Evolutionary conservation across 1,140 invertebrate species (phyloP).

Genomic region (Cepaea nemoralis): DNA sequence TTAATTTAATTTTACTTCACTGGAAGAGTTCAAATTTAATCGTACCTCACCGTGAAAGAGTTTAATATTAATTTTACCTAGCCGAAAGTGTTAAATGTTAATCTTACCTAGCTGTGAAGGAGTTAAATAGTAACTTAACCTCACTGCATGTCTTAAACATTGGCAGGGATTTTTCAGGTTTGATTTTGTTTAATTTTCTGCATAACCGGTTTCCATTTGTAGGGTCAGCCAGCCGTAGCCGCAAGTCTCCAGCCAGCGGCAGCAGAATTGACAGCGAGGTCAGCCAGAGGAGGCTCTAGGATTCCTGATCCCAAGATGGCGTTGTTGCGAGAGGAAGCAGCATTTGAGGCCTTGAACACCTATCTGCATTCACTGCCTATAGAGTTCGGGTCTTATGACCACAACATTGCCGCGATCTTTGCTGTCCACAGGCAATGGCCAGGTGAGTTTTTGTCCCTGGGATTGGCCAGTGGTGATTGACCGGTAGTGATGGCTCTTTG

Average conservation of each 20-base stretch:
- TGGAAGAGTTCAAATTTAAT: too few species aligned
- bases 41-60: too few species aligned
- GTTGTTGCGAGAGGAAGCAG: background rate
- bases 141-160: too few species aligned
- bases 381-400: background rate
- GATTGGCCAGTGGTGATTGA: too few species aligned
- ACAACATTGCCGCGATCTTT: conserved; percentile 13
- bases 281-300: background rate
- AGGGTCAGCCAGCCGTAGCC: background rate
- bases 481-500: too few species aligned
- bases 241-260: background rate
- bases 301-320: conserved; percentile 1
- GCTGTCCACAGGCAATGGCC: background rate
- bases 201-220: background rate
- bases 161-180: too few species aligned
- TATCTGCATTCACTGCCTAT: background rate
- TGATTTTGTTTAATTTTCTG: too few species aligned
- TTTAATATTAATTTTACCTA: too few species aligned
- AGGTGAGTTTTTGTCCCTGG: background rate
- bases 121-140: too few species aligned
- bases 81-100: too few species aligned
- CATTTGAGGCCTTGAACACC: background rate
- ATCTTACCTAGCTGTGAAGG: too few species aligned
- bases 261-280: background rate
- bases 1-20: too few species aligned